Conservation (phyloP, 2,888 invertebrate species). For the Crepidodera aurea region DNA sequence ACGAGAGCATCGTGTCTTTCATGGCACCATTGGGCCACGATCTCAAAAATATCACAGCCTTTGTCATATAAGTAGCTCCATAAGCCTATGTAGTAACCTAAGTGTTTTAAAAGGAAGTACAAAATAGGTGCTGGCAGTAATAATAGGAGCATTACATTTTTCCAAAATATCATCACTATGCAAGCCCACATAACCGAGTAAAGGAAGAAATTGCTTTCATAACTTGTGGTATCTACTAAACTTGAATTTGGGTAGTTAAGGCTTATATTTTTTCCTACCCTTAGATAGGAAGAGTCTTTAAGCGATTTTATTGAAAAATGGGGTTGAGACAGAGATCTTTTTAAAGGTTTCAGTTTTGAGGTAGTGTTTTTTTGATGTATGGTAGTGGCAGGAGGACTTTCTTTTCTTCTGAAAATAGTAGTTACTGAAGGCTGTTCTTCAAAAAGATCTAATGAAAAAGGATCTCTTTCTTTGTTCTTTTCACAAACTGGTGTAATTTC, state of each 20-base stretch:
- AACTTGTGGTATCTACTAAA: constrained; percentile 58
- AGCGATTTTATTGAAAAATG: constrained; percentile 37
- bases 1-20: constrained; percentile 74
- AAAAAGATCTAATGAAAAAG: constrained; percentile 58
- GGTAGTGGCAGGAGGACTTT: no score
- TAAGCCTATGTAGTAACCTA: constrained; percentile 64
- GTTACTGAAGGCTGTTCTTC: constrained; percentile 40
- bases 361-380: no score
- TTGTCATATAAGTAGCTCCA: constrained; percentile 64
- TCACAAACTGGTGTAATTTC: neutral
- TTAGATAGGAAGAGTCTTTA: constrained; percentile 27
- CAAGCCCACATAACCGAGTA: constrained; percentile 84
- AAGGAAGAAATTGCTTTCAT: constrained; percentile 76
- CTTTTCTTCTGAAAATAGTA: constrained; percentile 21
- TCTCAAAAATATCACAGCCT: constrained; percentile 41
- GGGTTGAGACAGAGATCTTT: constrained; percentile 57
- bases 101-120: constrained; percentile 71
- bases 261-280: constrained; percentile 40
- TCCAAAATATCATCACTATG: constrained; percentile 84
- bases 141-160: constrained; percentile 82
- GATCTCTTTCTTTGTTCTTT: constrained; percentile 46
- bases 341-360: constrained; percentile 37
- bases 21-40: constrained; percentile 68
- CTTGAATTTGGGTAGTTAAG: constrained; percentile 41
- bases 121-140: constrained; percentile 80